Base-by-base conservation (phyloP, 1,140 invertebrate genomes). In the Holotrichia oblita region DNA sequence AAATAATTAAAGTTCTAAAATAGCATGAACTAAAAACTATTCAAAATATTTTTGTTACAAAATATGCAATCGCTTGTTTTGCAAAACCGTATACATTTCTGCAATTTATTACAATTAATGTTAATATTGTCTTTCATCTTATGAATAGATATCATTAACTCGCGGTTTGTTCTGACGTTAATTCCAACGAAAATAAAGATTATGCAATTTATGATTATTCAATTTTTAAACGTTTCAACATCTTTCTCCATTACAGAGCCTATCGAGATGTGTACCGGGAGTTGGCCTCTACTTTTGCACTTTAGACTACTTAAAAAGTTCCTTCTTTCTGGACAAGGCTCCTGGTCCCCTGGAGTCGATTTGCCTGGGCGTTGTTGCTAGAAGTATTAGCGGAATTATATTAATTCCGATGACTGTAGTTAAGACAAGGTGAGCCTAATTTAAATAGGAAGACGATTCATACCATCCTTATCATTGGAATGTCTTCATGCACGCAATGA, bases 341-440 rank as follows among this genome's bases (percentile, higher is more conserved):
- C 91, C 93, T 0, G 90, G 89, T 55, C 89, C 95, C 0, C 73
- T 95, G 22, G 92, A 97, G 87, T 93, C 95, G 0, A 86, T 97
- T 40, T 82, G 89, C 20, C 88, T 97, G 77, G 96, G 96, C 24
- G 90, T 94, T 41, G 88, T 92, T 59, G 95, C 96, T 34, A 90
- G 97, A 77, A 92, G 93, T 27, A 91, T 97, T 87, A 94, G 94
- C 83, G 96, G 94, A 10, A 90, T 93, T 34, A 88, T 93, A n/a
- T 87, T 98, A 44, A 95, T 98, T 83, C 97, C 97, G 3, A 93
- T 98, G 76, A 98, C 96, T 72, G 96, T 98, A 42, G 91, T 98
- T 12, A 98, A 98, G 89, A 97, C 96, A 40, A 97, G 92, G 95
- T 97, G 88, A 89, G 88, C 81, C 22, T 77, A 12, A 6, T 44